Conservation (phyloP, 2,113 vertebrate species). For the Suricata suricatta region DNA sequence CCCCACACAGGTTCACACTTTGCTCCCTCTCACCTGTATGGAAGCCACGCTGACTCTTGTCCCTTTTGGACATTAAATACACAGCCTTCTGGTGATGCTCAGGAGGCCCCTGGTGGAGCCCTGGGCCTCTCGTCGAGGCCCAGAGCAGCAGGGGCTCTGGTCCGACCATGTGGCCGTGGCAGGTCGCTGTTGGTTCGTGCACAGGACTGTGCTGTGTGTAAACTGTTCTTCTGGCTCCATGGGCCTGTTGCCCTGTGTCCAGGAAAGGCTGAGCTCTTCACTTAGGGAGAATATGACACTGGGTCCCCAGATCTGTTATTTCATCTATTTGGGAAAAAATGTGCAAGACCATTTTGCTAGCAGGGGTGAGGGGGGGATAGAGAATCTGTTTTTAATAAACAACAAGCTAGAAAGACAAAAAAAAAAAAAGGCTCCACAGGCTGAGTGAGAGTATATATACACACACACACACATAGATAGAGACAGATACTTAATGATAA, state of each 20-base stretch:
- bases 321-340: background rate
- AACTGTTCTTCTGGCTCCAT: rapidly evolving
- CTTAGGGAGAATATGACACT: background rate
- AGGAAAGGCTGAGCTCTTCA: background rate
- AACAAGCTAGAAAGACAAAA: background rate
- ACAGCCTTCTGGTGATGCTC: no score
- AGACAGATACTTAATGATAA: background rate
- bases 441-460: no score
- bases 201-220: rapidly evolving
- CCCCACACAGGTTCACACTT: background rate
- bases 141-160: background rate
- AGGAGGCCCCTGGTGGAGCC: rapidly evolving
- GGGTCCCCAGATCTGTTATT: background rate
- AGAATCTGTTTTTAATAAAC: conserved; percentile 67
- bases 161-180: rapidly evolving
- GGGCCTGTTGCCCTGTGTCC: background rate
- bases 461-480: background rate
- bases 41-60: background rate
- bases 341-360: background rate
- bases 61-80: background rate
- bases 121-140: background rate
- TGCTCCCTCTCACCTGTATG: rapidly evolving
- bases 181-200: rapidly evolving
- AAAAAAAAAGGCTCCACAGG: no score
- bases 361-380: background rate